Evolutionary conservation across 2,113 vertebrate species (phyloP).

Genomic region (Aptenodytes forsteri): DNA sequence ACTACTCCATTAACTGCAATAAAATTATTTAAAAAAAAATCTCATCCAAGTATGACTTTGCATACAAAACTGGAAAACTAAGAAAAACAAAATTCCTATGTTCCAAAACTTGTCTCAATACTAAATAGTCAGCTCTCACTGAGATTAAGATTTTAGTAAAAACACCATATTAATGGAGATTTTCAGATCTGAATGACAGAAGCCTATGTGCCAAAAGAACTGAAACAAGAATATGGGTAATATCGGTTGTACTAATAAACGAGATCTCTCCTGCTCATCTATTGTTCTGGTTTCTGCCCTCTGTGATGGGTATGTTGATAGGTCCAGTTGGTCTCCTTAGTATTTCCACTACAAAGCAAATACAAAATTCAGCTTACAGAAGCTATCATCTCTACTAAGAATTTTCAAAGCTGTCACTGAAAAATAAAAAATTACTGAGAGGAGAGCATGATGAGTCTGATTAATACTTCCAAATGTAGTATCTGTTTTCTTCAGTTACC

Average conservation of each 20-base stretch:
- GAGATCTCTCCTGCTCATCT: not conserved
- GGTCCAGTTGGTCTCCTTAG: not conserved
- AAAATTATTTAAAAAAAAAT: not conserved
- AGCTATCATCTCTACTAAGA: not conserved
- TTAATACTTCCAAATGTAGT: not conserved
- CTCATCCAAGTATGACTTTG: not conserved
- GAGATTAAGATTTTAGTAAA: not conserved
- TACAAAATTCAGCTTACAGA: not conserved
- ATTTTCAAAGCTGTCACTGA: not conserved
- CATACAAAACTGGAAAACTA: not conserved
- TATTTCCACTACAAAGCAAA: not conserved
- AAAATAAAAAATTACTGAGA: not conserved
- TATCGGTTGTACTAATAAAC: not conserved
- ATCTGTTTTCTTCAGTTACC: not conserved
- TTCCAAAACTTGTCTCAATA: not conserved
- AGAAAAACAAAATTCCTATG: not conserved
- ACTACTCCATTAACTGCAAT: not conserved
- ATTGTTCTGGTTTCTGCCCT: not conserved
- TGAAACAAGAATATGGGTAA: not conserved
- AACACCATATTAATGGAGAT: not conserved
- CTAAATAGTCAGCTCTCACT: not conserved
- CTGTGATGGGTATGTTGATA: not conserved
- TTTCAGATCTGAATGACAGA: not conserved
- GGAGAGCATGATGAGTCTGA: not conserved
- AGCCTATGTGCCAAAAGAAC: not conserved